phyloP scores from a whole-genome alignment of 1,140 invertebrate genomes.

The Sesamia nonagrioides region DNA sequence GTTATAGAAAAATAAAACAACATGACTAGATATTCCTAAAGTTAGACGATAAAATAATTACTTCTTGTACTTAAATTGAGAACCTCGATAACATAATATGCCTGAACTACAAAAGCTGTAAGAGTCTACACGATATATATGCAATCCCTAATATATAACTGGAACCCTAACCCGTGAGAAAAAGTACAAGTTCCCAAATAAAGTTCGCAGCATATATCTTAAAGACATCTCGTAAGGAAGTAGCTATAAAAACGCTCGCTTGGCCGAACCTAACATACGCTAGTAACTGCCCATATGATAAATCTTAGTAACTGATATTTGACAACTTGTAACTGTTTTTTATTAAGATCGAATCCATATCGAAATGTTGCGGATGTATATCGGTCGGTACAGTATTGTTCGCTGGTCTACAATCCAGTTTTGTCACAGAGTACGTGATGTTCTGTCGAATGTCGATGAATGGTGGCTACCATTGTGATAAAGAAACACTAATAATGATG shows the following conservation, averaged over 20 bases:
- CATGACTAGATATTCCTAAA: background rate
- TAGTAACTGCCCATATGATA: conserved; percentile 29
- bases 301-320: conserved; percentile 32
- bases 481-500: conserved; percentile 35
- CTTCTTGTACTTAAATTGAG: background rate
- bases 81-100: background rate
- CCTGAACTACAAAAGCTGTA: background rate
- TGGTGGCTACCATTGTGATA: background rate
- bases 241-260: conserved; percentile 28
- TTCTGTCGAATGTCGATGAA: conserved; percentile 24
- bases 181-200: conserved; percentile 31
- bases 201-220: conserved; percentile 25
- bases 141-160: conserved; percentile 6
- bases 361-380: conserved; percentile 12
- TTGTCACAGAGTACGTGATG: conserved; percentile 26
- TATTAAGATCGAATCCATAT: conserved; percentile 28
- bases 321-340: conserved; percentile 33
- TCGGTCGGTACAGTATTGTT: conserved; percentile 18
- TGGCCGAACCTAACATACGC: conserved; percentile 23
- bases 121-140: background rate
- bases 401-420: conserved; percentile 33
- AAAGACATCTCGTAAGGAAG: conserved; percentile 32
- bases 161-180: conserved; percentile 23
- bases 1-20: background rate
- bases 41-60: too few relatives aligned